Evolutionary conservation across 2,888 invertebrate species (phyloP), one percentile per base, ranked within the genome.

Genomic region (Ophion slaviceki): DNA sequence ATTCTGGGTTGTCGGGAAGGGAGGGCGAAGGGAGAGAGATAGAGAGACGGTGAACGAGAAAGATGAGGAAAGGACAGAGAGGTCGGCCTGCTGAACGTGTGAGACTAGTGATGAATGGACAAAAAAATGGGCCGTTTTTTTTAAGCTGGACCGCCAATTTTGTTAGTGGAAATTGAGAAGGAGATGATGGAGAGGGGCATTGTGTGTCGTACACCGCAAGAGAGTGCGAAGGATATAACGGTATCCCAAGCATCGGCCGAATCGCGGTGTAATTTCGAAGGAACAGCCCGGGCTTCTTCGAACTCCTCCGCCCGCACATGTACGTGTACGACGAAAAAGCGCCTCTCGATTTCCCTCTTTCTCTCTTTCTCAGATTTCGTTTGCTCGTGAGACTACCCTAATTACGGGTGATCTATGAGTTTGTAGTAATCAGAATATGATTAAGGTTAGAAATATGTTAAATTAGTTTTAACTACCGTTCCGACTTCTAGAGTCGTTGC

Each of bases 221-320:
- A 74, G 74, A 82, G 76, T 72, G 80, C 80, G 80, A 87, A 87
- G 85, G 87, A 85, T 87, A 83, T 89, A 89, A 89, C 89, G 89
- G 89, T 89, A 14, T 84, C 67, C 79, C 76, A 78, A 80, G 82
- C 85, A 71, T 82, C 85, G 76, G 75, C 80, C 75, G 80, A 85
- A 84, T 82, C 87, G 84, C 84, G 87, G 86, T 87, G 86, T 88
- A 88, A 86, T 88, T 88, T 88, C 85, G 87, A 82, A 84, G 84
- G 88, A 90, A 87, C 87, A 89, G 86, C 86, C 87, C 67, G 76
- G 71, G 85, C 74, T 79, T 74, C 74, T 53, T 75, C 68, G 59
- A 64, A 61, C 53, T 71, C 61, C 70, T n/a, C 82, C 75, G 68
- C 81, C 82, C 88, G 66, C 87, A 86, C 87, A 87, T 86, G 87